Evolutionary conservation across 2,888 invertebrate species (phyloP).

Genomic region (Gryllus longicercus): DNA sequence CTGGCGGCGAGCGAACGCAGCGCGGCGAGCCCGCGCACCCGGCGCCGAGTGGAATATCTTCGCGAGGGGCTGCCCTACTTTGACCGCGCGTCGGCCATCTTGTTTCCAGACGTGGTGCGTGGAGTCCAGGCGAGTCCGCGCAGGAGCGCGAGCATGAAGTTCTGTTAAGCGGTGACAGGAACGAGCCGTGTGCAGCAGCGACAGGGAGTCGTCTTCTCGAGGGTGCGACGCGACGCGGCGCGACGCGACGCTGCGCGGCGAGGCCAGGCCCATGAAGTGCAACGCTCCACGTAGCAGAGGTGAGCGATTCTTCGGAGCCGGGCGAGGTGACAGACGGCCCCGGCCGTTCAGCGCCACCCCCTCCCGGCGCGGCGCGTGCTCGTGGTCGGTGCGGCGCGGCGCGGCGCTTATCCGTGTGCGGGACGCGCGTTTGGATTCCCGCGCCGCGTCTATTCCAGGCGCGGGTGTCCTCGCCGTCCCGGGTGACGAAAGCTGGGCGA

Average conservation of each 20-base stretch:
- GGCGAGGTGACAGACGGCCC: neutral
- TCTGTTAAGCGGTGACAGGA: neutral
- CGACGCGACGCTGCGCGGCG: neutral
- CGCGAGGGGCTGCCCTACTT: neutral
- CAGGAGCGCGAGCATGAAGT: neutral
- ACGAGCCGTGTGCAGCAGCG: neutral
- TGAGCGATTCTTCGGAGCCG: neutral
- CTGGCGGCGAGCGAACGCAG: neutral
- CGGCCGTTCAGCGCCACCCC: too few relatives aligned
- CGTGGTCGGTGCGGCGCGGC: too few relatives aligned
- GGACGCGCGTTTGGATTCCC: too few relatives aligned
- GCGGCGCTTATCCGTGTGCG: too few relatives aligned
- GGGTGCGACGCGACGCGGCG: too few relatives aligned
- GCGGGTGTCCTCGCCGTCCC: too few relatives aligned
- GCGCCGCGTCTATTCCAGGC: too few relatives aligned
- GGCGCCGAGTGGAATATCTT: neutral
- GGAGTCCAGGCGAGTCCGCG: neutral
- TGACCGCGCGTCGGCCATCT: neutral
- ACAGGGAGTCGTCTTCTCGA: neutral
- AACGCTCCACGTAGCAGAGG: neutral
- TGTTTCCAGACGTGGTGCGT: neutral
- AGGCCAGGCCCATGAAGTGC: neutral
- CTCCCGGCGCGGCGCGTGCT: too few relatives aligned
- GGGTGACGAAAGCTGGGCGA: too few relatives aligned
- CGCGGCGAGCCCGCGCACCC: neutral